A percentile compares a stretch with the other conserved stretches of the same genome.
These are phyloP conservation scores for Salvelinus alpinus DNA, from an alignment of 2,113 vertebrate genomes.

Conservation along the genomic window DNA sequence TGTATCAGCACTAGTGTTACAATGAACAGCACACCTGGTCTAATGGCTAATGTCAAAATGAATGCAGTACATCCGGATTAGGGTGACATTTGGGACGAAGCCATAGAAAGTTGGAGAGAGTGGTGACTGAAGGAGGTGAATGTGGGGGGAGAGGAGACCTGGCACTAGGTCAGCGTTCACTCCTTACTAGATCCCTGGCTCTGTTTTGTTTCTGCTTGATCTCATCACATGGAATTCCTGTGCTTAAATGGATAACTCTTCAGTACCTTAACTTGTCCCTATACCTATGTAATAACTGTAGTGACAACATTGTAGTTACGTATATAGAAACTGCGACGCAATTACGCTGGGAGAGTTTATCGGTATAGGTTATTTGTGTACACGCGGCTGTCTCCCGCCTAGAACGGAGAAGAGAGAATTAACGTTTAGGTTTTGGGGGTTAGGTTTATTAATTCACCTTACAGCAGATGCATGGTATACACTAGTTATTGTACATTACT, in stretches of 20 bases:
- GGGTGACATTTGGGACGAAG: neutral
- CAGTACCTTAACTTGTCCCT: too few species aligned
- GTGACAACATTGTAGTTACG: too few species aligned
- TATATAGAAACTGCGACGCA: neutral
- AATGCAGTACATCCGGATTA: too few species aligned
- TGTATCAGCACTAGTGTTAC: neutral
- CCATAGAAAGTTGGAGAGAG: neutral
- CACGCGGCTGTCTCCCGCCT: neutral
- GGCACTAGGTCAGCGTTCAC: conserved; percentile 2
- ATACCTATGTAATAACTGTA: too few species aligned
- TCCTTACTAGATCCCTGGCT: neutral
- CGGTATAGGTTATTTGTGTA: too few species aligned
- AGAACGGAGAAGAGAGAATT: neutral
- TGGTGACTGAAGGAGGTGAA: conserved; percentile 8
- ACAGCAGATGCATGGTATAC: neutral
- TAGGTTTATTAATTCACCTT: neutral
- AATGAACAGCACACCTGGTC: neutral
- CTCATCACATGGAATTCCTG: neutral
- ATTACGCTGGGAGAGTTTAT: too few species aligned
- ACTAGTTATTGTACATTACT: neutral
- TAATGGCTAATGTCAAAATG: neutral
- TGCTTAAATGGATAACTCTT: neutral
- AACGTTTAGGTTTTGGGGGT: neutral
- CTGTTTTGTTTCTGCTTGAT: neutral
- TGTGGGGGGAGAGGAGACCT: conserved; percentile 18